Evolutionary conservation across 2,797 vertebrate species (phyloP).

Genomic region (Oceanodroma leucorhoa): DNA sequence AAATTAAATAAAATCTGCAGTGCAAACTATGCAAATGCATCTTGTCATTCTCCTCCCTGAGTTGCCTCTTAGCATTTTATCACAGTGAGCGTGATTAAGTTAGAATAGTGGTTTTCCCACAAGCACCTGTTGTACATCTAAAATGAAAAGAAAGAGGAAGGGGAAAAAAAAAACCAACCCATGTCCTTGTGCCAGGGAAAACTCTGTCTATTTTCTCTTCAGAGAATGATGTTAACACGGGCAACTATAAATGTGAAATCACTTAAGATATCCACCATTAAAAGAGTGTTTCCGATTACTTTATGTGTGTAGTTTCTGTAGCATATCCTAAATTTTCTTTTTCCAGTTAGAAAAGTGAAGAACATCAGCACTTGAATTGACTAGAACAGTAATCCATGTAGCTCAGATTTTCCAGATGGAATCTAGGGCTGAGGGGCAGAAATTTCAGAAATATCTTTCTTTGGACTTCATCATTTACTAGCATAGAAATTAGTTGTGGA

Average conservation of each 20-base stretch:
- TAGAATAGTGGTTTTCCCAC: constrained; percentile 6
- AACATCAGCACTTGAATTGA: background rate
- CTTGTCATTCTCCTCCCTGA: constrained; percentile 45
- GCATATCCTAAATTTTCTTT: background rate
- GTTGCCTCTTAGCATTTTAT: constrained; percentile 45
- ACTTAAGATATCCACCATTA: background rate
- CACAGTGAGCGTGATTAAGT: constrained; percentile 15
- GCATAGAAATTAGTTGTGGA: background rate
- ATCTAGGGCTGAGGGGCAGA: background rate
- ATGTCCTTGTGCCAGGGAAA: background rate
- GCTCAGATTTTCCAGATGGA: background rate
- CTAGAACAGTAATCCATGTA: background rate
- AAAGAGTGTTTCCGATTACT: background rate
- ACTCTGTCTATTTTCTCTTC: background rate
- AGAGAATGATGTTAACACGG: background rate
- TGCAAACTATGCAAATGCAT: constrained; percentile 37
- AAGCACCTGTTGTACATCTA: background rate
- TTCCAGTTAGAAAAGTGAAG: background rate
- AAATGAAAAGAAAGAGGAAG: background rate
- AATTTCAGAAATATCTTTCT: background rate
- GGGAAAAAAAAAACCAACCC: background rate
- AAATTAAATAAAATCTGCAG: constrained; percentile 57
- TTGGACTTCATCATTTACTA: background rate
- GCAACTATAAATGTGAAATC: background rate
- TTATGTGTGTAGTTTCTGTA: background rate